Evolutionary conservation across 1,140 invertebrate genomes (phyloP), one percentile per base, ranked within the genome.

Genomic region (Helicoverpa zea): DNA sequence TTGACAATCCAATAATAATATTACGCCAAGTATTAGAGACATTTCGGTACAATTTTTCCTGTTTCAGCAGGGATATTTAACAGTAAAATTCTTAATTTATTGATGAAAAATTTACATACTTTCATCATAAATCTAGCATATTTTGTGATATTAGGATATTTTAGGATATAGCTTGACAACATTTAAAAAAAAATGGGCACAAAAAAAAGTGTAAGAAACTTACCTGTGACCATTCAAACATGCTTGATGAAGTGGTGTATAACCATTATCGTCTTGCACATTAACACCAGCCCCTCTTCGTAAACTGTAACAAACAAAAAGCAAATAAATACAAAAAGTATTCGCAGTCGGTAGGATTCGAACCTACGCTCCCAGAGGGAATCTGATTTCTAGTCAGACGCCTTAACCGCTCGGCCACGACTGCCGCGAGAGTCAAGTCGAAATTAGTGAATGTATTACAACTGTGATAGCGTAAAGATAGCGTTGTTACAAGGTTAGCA

Each of bases 171-270:
- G 7, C 16, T 56, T n/a, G 5, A 1, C 10, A 23, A 23, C 23
- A 23, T 23, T 23, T 23, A 23, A 23, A 23, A 23, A 23, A 23
- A 23, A 23, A n/a, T n/a, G 23, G 23, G 23, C 23, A 0, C 0
- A 0, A 23, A 13, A 16, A 9, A 7, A 58, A 58, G 9, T 18
- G 4, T 29, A 11, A 18, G 14, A 43, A 61, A 96, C 96, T 96
- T 97, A 99, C 98, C 96, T 97, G 92, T 99, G 98, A 5, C 98
- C 98, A 95, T 99, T 98, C 51, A 99, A 96, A 68, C 98, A 98
- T 58, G 99, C 98, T 93, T 99, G 98, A 93, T 99, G 99, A 54
- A 99, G 96, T 7, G 98, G 97, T 9, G 99, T 98, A 91, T 99
- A 99, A n/a, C 98, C 98, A 92, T 97, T 98, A 85, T 97, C 96